Evolutionary conservation across 1,140 invertebrate genomes (phyloP).

Genomic region (Bathynomus jamesi): DNA sequence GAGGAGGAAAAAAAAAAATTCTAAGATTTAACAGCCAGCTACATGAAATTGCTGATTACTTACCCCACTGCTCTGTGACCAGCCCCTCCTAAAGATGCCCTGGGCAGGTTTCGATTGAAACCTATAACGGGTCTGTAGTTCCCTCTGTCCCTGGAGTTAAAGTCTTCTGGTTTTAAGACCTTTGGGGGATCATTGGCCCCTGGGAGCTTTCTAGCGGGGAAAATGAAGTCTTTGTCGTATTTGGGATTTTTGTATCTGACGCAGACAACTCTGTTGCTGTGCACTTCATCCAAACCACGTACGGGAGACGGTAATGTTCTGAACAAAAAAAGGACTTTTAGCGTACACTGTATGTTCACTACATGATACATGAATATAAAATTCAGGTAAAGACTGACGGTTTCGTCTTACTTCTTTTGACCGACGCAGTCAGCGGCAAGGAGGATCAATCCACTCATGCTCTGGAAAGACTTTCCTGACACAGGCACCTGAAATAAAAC

Average conservation of each 20-base stretch:
- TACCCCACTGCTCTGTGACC: constrained; percentile 60
- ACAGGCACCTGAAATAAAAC: constrained; percentile 37
- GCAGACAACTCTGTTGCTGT: constrained; percentile 50
- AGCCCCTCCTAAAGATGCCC: constrained; percentile 53
- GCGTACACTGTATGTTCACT: constrained; percentile 3
- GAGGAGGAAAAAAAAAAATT: not conserved
- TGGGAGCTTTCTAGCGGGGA: constrained; percentile 62
- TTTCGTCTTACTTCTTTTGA: constrained; percentile 52
- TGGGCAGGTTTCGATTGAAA: constrained; percentile 55
- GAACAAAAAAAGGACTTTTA: constrained; percentile 1
- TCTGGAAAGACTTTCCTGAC: constrained; percentile 51
- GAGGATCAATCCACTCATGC: constrained; percentile 64
- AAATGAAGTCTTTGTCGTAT: constrained; percentile 65
- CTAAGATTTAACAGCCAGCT: not conserved
- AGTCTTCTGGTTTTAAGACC: constrained; percentile 72
- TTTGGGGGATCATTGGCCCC: constrained; percentile 55
- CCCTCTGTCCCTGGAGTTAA: constrained; percentile 24
- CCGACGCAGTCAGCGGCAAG: constrained; percentile 58
- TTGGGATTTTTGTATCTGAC: constrained; percentile 71
- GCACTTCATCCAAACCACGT: constrained; percentile 20
- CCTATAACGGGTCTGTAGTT: constrained; percentile 66
- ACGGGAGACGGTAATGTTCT: constrained; percentile 22
- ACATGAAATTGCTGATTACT: constrained; percentile 13
- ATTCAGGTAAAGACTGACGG: not conserved
- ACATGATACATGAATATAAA: not conserved